A percentile compares a stretch with the other conserved stretches of the same genome.
phyloP scores from a whole-genome alignment of 1,140 invertebrate genomes.

The Trichogramma pretiosum region DNA sequence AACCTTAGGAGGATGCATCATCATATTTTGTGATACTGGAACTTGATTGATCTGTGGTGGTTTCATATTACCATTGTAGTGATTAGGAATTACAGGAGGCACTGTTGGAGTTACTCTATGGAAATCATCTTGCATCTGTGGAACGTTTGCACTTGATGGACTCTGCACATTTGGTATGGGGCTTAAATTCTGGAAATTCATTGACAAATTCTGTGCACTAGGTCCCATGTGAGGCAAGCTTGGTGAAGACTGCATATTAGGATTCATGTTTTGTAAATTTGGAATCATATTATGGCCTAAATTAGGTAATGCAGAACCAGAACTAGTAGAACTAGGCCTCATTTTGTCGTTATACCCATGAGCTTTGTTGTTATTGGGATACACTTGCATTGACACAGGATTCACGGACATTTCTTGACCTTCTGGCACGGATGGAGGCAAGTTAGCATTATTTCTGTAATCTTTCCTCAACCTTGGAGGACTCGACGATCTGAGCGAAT shows the following conservation, averaged over 20 bases:
- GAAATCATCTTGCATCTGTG: conserved; percentile 36
- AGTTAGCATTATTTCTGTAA: conserved; percentile 65
- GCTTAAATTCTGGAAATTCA: conserved; percentile 46
- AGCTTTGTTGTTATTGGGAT: conserved; percentile 33
- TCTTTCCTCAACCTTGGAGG: conserved; percentile 76
- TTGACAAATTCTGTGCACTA: conserved; percentile 38
- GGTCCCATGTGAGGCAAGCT: conserved; percentile 34
- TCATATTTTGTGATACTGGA: conserved; percentile 28
- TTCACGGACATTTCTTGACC: conserved; percentile 50
- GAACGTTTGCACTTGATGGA: conserved; percentile 33
- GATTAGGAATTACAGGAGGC: conserved; percentile 23
- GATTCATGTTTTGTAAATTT: conserved; percentile 44
- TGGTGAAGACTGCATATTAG: conserved; percentile 45
- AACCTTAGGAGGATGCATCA: conserved; percentile 40
- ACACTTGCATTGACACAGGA: conserved; percentile 31
- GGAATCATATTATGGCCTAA: conserved; percentile 40
- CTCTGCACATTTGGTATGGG: conserved; percentile 39
- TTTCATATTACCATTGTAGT: conserved; percentile 40
- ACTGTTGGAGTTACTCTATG: conserved; percentile 36
- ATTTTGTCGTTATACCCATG: conserved; percentile 37
- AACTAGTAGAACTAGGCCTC: conserved; percentile 35
- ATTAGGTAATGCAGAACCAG: conserved; percentile 28
- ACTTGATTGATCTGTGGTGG: conserved; percentile 32
- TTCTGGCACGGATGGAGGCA: conserved; percentile 81
- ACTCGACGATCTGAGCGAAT: conserved; percentile 83